These are phyloP conservation scores for Thecophora atra DNA, from an alignment of 2,888 invertebrate species.

Conservation along the genomic window DNA sequence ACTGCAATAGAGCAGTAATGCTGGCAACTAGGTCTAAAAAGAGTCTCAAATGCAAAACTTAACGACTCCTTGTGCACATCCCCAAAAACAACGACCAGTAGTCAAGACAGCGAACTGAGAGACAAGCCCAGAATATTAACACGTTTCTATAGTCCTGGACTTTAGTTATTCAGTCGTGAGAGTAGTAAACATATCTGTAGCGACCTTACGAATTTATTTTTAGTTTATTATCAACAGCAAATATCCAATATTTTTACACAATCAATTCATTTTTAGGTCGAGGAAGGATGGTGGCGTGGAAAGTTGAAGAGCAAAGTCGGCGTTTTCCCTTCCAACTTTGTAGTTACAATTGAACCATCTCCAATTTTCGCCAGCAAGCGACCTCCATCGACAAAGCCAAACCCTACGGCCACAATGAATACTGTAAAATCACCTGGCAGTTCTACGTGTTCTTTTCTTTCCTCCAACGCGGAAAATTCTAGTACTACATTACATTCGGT, in stretches of 20 bases:
- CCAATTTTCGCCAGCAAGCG: slow-evolving; percentile 63
- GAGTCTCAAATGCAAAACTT: too few relatives aligned
- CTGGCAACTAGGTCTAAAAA: too few relatives aligned
- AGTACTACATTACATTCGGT: slow-evolving; percentile 18
- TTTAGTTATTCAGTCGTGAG: too few relatives aligned
- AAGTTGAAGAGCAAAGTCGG: slow-evolving; percentile 82
- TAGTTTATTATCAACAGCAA: too few relatives aligned
- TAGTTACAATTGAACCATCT: slow-evolving; percentile 71
- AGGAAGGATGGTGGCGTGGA: slow-evolving; percentile 96
- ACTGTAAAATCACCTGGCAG: slow-evolving; percentile 23
- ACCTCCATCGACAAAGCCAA: slow-evolving; percentile 54
- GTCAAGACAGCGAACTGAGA: too few relatives aligned
- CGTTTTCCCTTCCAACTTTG: slow-evolving; percentile 97
- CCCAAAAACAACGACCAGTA: too few relatives aligned
- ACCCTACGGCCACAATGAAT: slow-evolving; percentile 37
- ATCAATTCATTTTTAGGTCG: slow-evolving; percentile 67
- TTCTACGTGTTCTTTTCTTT: slow-evolving; percentile 26
- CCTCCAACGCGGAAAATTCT: slow-evolving; percentile 2
- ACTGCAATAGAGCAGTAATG: too few relatives aligned
- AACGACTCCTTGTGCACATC: too few relatives aligned
- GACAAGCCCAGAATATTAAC: too few relatives aligned
- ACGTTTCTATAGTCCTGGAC: too few relatives aligned
- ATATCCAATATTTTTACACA: slow-evolving; percentile 21
- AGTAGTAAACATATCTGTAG: too few relatives aligned
- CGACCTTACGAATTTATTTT: too few relatives aligned